Base-by-base conservation (phyloP, 1,140 invertebrate species). In the Drosophila ogumai region DNA sequence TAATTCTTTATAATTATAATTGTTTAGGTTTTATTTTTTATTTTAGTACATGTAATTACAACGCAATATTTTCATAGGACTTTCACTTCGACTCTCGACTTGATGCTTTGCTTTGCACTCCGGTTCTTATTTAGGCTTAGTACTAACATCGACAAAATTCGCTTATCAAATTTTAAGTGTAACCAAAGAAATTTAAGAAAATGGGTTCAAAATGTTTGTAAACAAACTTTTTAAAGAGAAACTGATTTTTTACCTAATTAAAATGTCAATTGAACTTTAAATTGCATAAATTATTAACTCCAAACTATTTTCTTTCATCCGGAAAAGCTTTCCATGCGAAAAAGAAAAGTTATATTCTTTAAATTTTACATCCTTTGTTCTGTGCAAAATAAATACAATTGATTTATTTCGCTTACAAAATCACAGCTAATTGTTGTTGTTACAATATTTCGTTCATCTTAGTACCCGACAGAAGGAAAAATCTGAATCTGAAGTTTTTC, bases 11-110 rank as follows among this genome's bases (percentile, higher is more conserved):
- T 63, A 55, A 47, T 32, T 32, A 58, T 63, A 60, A 71, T 73
- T 50, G 36, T 81, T 66, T 81, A 63, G 44, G 17, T 77, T 61
- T 75, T 71, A 67, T 77, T 68, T 77, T 61, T 75, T 71, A 67
- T 77, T 68, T 75, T 71, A 77, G 57, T 77, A 77, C 38, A 77
- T 61, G 28, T 52, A 76, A 76, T 75, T 76, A 76, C 74, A 76
- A 75, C 73, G 49, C 56, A 61, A 46, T 78, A 77, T 78, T 82
- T 78, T 86, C 69, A 74, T 86, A 86, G 82, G 82, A 86, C 79
- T 68, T 79, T 60, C 46, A 13, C 31, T 55, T 66, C 61, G 28
- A 47, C 59, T 32, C 38, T 66, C 28, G 17, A 47, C 59, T 32
- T 38, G 34, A 34, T 32, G 34, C 44, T 68, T 32, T 49, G 47